Conservation (phyloP, 2,797 vertebrate species). For the Aselliscus stoliczkanus region DNA sequence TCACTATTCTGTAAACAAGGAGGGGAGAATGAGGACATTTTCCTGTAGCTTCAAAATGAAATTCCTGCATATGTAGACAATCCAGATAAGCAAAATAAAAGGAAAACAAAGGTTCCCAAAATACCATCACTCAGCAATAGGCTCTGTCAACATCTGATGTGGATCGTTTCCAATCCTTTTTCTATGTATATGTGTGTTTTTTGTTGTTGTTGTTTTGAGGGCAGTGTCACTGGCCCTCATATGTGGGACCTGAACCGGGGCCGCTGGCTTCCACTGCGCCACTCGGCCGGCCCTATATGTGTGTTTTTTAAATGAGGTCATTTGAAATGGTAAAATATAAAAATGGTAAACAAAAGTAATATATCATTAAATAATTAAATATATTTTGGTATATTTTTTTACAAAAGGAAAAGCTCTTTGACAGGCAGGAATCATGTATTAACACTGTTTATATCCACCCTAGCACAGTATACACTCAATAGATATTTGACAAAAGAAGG, state of each 20-base stretch:
- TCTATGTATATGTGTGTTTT: background rate
- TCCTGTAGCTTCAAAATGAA: background rate
- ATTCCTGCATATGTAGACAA: constrained; percentile 4
- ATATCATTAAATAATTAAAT: background rate
- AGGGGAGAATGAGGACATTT: background rate
- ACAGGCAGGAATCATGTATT: background rate
- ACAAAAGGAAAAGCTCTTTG: background rate
- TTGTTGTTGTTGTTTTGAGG: too few relatives aligned
- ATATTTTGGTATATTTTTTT: background rate
- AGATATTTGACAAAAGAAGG: background rate
- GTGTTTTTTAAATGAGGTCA: background rate
- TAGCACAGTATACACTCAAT: background rate
- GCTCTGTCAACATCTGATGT: background rate
- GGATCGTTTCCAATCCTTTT: background rate
- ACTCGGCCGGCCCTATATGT: background rate
- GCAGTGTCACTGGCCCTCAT: too few relatives aligned
- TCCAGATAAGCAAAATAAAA: background rate
- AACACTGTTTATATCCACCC: background rate
- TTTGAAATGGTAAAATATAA: constrained; percentile 16
- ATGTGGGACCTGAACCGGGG: too few relatives aligned
- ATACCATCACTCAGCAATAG: background rate
- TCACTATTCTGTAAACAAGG: constrained; percentile 3
- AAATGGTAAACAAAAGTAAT: background rate
- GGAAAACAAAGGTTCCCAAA: background rate
- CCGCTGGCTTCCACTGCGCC: too few relatives aligned